Base-by-base conservation (phyloP, 2,113 vertebrate genomes). In the Pungitius pungitius region DNA sequence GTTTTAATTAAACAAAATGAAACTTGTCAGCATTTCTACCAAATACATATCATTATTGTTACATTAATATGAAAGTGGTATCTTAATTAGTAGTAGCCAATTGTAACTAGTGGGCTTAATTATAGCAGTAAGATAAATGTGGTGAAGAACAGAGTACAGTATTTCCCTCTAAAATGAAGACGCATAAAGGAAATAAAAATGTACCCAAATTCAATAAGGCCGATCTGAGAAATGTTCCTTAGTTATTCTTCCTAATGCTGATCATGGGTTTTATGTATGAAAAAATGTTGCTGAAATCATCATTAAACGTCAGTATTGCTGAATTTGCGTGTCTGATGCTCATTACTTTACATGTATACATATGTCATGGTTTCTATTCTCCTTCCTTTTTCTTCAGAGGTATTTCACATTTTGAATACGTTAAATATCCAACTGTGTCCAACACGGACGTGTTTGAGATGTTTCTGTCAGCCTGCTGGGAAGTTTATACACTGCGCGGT, bases 301-400 rank as follows among this genome's bases (percentile, higher is more conserved):
- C 78, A 56, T 13, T 7, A 35, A 77, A 55, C 61, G 71, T 68
- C 71, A 61, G 45, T 59, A 37, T 68, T 77, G 47, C 59, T 62
- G 2, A 1, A 17, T 18, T 26, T 77, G 39, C 8, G 12, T 56
- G 6, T 51, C 24, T 40, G 18, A 12, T 30, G 20, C 33, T 26
- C 2, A 52, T 37, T 27, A 40, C 0, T 57, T 49, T 33, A 20
- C 55, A 57, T n/a, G n/a, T n/a, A n/a, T n/a, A n/a, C n/a, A n/a
- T n/a, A 14, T 39, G 30, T 30, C n/a, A 20, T 63, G 12, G 3
- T 24, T 17, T 52, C 51, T 12, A 51, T 17, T 15, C 0, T 9
- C 8, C 30, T 24, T 40, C 4, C n/a, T 33, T 37, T 51, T 27
- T 22, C 2, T 35, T 55, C 17, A 42, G 11, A 37, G n/a, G 14